These are phyloP conservation scores for Barnardius zonarius DNA, from an alignment of 2,113 vertebrate genomes.

Conservation along the genomic window DNA sequence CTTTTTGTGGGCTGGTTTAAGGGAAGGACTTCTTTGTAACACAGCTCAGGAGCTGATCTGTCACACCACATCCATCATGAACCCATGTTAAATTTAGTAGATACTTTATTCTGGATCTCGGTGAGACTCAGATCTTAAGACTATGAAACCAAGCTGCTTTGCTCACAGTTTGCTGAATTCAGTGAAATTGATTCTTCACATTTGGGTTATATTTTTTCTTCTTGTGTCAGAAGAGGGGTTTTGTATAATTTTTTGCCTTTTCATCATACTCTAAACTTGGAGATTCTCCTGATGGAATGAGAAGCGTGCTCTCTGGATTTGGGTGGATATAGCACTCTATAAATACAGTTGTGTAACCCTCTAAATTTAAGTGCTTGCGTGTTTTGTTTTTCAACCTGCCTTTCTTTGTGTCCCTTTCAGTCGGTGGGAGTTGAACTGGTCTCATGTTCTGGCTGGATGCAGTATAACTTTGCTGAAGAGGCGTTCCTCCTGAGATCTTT, in stretches of 20 bases:
- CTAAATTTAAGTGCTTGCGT: background rate
- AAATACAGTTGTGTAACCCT: background rate
- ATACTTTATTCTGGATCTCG: background rate
- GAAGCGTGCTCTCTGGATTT: background rate
- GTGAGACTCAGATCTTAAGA: background rate
- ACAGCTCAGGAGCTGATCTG: background rate
- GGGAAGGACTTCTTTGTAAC: background rate
- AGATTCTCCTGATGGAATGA: background rate
- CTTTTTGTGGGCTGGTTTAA: background rate
- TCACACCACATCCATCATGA: background rate
- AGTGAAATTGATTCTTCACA: background rate
- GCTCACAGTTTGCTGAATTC: background rate
- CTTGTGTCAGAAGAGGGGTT: background rate
- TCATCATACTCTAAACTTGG: background rate
- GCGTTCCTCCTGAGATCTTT: background rate
- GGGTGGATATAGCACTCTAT: background rate
- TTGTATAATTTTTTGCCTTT: background rate
- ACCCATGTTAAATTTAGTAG: background rate
- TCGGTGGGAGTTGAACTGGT: background rate
- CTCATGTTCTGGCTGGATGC: fast-evolving
- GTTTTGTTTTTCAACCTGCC: background rate
- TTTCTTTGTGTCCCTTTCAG: background rate
- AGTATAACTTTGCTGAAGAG: background rate
- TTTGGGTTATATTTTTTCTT: background rate
- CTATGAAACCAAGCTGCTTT: background rate